These are phyloP conservation scores for Trachemys scripta DNA, from an alignment of 2,113 vertebrate species.

Conservation along the genomic window DNA sequence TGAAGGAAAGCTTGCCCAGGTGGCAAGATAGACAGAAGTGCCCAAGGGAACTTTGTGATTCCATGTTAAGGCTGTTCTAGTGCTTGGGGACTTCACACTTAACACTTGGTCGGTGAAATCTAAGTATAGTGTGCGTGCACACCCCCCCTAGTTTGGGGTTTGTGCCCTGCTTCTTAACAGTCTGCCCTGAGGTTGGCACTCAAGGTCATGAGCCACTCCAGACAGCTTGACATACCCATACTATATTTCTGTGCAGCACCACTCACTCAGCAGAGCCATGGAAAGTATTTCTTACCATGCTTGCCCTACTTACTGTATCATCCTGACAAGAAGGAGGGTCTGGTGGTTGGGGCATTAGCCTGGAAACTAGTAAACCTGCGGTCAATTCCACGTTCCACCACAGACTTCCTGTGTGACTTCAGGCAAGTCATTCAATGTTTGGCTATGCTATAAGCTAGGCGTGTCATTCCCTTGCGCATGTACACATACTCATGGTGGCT, in stretches of 20 bases:
- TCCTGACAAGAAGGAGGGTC: neutral
- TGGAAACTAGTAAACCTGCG: neutral
- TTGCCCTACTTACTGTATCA: fast-evolving
- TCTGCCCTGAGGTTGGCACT: neutral
- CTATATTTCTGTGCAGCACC: neutral
- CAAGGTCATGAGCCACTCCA: neutral
- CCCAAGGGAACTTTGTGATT: neutral
- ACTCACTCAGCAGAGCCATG: neutral
- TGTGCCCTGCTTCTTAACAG: too few species aligned
- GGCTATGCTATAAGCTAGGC: neutral
- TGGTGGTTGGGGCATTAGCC: neutral
- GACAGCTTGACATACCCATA: neutral
- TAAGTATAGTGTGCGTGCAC: neutral
- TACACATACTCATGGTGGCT: neutral
- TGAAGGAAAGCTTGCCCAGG: neutral
- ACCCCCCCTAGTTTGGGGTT: neutral
- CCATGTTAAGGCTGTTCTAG: neutral
- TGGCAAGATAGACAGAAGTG: neutral
- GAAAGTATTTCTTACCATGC: neutral
- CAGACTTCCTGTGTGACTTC: neutral
- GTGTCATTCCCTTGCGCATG: neutral
- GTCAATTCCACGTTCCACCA: neutral
- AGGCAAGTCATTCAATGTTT: neutral
- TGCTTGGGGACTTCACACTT: neutral
- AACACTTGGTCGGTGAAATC: neutral